Conservation (phyloP, 2,888 invertebrate genomes). For the Acleris laterana region DNA sequence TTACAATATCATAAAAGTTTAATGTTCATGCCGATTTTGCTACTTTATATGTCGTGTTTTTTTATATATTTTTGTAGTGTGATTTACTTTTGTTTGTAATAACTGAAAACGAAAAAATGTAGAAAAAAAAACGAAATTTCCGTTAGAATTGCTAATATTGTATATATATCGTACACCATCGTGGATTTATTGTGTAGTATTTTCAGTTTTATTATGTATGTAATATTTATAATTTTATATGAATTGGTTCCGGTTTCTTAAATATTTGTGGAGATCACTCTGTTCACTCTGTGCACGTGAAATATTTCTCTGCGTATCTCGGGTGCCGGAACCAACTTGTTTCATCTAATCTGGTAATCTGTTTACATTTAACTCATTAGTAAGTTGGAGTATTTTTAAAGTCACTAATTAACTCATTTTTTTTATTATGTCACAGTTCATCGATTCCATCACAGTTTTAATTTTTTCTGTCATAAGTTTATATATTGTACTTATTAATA, state of each 20-base stretch:
- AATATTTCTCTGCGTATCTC: constrained; percentile 46
- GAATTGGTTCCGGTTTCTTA: constrained; percentile 56
- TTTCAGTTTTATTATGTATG: constrained; percentile 65
- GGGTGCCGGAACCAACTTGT: constrained; percentile 51
- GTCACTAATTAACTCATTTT: constrained; percentile 64
- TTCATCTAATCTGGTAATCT: constrained; percentile 57
- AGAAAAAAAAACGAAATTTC: constrained; percentile 69
- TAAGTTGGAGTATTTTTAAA: constrained; percentile 72
- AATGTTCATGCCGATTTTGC: constrained; percentile 70
- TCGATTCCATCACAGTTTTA: constrained; percentile 48
- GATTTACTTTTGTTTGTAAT: constrained; percentile 79
- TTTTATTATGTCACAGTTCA: constrained; percentile 52
- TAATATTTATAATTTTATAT: constrained; percentile 61
- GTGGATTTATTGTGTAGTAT: constrained; percentile 72
- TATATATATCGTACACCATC: constrained; percentile 76
- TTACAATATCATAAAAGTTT: constrained; percentile 68
- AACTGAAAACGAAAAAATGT: constrained; percentile 72
- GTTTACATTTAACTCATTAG: constrained; percentile 56
- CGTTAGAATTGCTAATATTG: constrained; percentile 69
- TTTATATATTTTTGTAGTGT: constrained; percentile 79
- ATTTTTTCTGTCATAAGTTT: constrained; percentile 71
- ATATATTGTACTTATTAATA: constrained; percentile 83
- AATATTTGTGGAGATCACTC: constrained; percentile 45
- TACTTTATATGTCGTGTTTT: constrained; percentile 78
- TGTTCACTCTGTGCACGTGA: not conserved